These are phyloP conservation scores for Aldrovandia affinis DNA, from an alignment of 2,797 vertebrate species.

Conservation along the genomic window DNA sequence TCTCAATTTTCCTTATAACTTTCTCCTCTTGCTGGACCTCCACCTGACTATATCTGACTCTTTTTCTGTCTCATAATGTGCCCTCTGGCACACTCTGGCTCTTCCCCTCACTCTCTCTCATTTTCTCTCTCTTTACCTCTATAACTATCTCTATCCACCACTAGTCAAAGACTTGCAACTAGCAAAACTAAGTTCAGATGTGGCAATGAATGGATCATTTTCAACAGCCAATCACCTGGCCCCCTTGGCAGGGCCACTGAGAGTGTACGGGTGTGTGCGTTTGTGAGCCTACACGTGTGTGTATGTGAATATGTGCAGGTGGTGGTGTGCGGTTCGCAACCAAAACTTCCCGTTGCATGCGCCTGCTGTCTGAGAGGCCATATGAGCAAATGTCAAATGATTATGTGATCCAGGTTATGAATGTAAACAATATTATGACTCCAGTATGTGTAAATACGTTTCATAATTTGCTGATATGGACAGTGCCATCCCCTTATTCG, in stretches of 20 bases:
- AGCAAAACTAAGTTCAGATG: slow-evolving; percentile 15
- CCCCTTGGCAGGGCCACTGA: background rate
- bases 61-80: background rate
- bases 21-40: background rate
- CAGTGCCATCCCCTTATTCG: too few relatives aligned
- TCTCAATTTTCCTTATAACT: background rate
- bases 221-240: slow-evolving; percentile 13
- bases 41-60: background rate
- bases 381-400: too few relatives aligned
- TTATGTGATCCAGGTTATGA: too few relatives aligned
- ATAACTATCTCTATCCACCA: background rate
- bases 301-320: background rate
- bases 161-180: slow-evolving; percentile 15
- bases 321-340: background rate
- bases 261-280: background rate
- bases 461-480: too few relatives aligned
- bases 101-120: background rate
- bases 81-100: background rate
- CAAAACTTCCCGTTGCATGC: too few relatives aligned
- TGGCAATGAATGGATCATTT: slow-evolving; percentile 10
- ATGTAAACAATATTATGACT: too few relatives aligned
- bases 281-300: background rate
- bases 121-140: background rate
- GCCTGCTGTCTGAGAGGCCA: too few relatives aligned
- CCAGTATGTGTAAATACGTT: too few relatives aligned